These are phyloP conservation scores for Dufourea novaeangliae DNA, from an alignment of 1,140 invertebrate species.

Conservation along the genomic window DNA sequence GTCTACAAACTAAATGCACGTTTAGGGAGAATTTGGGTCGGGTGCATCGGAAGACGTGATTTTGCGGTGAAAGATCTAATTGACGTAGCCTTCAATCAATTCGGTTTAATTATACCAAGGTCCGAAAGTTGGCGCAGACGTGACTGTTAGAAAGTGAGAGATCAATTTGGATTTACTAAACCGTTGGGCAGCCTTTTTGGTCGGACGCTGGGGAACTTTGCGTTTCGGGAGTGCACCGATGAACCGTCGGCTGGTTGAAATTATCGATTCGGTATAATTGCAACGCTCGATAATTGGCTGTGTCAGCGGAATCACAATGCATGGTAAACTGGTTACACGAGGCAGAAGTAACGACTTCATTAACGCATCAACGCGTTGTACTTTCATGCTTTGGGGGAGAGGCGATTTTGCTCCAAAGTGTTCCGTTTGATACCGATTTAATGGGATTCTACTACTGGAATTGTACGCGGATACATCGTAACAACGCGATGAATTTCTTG, in stretches of 20 bases:
- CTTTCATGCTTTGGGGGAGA: conserved; percentile 14
- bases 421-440: neutral
- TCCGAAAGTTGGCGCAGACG: conserved; percentile 8
- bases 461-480: neutral
- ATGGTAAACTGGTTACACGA: conserved; percentile 52
- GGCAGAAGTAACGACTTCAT: conserved; percentile 62
- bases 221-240: conserved; percentile 16
- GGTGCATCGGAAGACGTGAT: neutral
- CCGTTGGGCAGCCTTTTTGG: conserved; percentile 15
- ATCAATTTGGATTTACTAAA: conserved; percentile 1
- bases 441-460: neutral
- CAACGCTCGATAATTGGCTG: conserved; percentile 52
- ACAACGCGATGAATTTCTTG: neutral
- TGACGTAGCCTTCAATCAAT: neutral
- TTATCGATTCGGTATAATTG: conserved; percentile 62
- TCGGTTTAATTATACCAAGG: neutral
- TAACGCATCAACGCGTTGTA: conserved; percentile 58
- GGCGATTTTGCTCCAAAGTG: neutral
- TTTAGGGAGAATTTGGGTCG: neutral
- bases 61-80: neutral
- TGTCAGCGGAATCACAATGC: conserved; percentile 49
- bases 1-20: neutral
- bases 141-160: conserved; percentile 13
- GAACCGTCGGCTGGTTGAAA: conserved; percentile 30
- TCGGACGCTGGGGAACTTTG: conserved; percentile 15